A percentile compares a stretch with the other conserved stretches of the same genome.
Evolutionary conservation across 2,797 vertebrate species (phyloP).

Genomic region (Synaphobranchus kaupii): DNA sequence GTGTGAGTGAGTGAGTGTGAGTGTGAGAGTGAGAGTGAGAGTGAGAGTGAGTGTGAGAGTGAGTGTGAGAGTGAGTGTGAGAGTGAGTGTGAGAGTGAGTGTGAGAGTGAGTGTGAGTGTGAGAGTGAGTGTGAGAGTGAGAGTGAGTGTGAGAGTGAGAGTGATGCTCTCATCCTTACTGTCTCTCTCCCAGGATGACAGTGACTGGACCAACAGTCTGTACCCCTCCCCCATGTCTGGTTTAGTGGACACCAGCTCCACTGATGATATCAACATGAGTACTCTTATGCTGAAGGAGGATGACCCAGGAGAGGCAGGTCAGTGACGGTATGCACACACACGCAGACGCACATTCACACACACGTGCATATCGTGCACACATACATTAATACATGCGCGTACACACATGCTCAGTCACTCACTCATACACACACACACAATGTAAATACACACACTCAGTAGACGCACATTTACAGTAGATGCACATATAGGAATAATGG

Average conservation of each 20-base stretch:
- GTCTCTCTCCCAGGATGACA: conserved; percentile 78
- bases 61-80: not conserved
- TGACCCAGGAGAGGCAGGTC: conserved; percentile 93
- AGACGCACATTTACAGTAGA: not conserved
- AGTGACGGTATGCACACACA: conserved; percentile 22
- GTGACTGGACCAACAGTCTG: conserved; percentile 80
- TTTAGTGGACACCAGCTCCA: conserved; percentile 72
- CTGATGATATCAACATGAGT: conserved; percentile 84
- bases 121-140: not conserved
- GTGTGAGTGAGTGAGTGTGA: no score
- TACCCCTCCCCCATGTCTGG: conserved; percentile 72
- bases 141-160: not conserved
- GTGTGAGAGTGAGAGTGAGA: not conserved
- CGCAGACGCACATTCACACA: not conserved
- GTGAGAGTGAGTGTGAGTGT: not conserved
- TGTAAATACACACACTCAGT: not conserved
- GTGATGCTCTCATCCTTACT: not conserved
- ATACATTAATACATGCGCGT: no score
- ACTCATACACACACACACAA: no score
- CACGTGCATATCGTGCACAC: no score
- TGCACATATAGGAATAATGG: not conserved
- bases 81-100: not conserved
- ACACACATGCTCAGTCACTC: not conserved
- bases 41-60: not conserved
- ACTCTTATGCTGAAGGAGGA: conserved; percentile 89